A percentile compares a stretch with the other conserved stretches of the same genome.
Evolutionary conservation across 2,113 vertebrate species (phyloP).

Genomic region (Xyliphius kryptos): DNA sequence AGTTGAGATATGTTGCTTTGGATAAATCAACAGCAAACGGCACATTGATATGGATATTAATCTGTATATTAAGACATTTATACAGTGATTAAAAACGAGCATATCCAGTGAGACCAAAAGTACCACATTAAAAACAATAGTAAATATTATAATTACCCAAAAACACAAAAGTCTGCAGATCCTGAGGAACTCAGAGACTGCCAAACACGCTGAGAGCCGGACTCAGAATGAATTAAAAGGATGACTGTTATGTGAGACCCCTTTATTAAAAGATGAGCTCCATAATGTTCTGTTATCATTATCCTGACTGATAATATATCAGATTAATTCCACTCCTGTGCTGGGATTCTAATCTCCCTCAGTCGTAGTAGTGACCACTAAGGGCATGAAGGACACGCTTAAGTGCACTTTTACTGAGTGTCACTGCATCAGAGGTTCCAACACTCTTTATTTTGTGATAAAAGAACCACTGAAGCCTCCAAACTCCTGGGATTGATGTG

Average conservation of each 20-base stretch:
- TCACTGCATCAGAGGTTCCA: background rate
- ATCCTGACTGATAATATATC: background rate
- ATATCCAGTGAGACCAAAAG: too few species aligned
- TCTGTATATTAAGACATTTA: too few species aligned
- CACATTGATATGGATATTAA: too few species aligned
- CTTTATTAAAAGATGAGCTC: background rate
- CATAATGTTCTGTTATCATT: background rate
- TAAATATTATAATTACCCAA: too few species aligned
- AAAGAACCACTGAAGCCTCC: background rate
- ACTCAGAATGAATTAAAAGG: too few species aligned
- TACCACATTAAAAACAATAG: too few species aligned
- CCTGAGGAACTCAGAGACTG: too few species aligned
- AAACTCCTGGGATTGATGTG: background rate
- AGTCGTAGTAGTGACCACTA: conserved; percentile 11
- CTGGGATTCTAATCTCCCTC: conserved; percentile 9
- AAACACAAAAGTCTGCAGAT: too few species aligned
- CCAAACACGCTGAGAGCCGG: too few species aligned
- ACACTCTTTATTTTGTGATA: background rate
- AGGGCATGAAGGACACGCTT: conserved; percentile 16
- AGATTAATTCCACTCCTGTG: background rate
- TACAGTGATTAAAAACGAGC: too few species aligned
- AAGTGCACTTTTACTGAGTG: conserved; percentile 14
- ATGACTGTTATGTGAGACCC: background rate
- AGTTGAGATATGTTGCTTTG: too few species aligned
- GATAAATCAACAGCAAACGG: too few species aligned